Percentiles rank a stretch among this genome's conserved stretches.
These are phyloP conservation scores for Pristis pectinata DNA, from an alignment of 2,797 vertebrate species.

Conservation along the genomic window DNA sequence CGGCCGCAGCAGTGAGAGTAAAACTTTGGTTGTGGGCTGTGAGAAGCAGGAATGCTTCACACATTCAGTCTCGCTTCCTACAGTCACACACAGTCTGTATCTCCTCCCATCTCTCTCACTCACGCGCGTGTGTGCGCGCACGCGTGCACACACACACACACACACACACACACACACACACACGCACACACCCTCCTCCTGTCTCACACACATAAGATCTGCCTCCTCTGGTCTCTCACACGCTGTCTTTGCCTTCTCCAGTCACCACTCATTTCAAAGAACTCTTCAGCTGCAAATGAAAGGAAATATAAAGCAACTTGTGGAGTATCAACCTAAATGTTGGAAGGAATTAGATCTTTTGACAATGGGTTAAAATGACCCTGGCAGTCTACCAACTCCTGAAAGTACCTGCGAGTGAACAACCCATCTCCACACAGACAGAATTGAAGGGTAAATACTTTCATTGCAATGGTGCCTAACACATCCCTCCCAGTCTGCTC, in stretches of 20 bases:
- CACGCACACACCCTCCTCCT: too few species aligned
- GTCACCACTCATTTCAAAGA: not conserved
- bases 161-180: too few species aligned
- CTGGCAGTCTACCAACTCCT: not conserved
- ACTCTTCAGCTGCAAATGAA: not conserved
- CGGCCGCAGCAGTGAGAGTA: not conserved
- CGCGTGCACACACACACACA: too few species aligned
- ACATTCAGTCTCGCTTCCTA: too few species aligned
- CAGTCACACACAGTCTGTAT: too few species aligned
- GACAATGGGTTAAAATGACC: not conserved
- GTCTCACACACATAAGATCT: too few species aligned
- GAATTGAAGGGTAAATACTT: not conserved
- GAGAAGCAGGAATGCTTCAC: not conserved
- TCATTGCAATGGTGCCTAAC: too few species aligned
- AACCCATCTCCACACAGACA: not conserved
- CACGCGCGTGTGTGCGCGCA: too few species aligned
- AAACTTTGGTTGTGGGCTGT: not conserved
- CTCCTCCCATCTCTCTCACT: too few species aligned
- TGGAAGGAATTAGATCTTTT: not conserved
- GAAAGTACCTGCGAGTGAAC: not conserved
- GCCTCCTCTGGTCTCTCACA: not conserved
- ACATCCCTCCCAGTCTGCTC: too few species aligned
- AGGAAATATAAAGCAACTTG: not conserved
- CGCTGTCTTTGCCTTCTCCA: not conserved
- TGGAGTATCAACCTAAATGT: not conserved